Evolutionary conservation across 2,797 vertebrate genomes (phyloP).

Genomic region (Syncerus caffer): DNA sequence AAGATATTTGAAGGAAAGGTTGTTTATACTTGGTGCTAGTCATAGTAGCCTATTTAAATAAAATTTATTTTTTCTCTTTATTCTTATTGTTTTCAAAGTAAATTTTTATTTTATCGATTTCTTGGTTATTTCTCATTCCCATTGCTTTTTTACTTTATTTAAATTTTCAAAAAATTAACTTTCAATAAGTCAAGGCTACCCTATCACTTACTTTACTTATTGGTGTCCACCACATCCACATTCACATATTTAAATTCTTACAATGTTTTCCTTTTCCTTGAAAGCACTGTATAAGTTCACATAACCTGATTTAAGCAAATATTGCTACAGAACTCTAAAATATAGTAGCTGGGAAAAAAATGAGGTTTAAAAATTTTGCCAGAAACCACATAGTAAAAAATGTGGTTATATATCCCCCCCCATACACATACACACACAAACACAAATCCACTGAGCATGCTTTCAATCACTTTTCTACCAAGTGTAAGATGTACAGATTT

Average conservation of each 20-base stretch:
- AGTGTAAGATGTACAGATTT: background rate
- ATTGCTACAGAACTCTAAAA: background rate
- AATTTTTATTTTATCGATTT: background rate
- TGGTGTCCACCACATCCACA: background rate
- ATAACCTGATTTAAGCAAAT: background rate
- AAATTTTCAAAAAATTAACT: background rate
- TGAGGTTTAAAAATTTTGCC: background rate
- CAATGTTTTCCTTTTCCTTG: background rate
- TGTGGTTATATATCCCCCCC: background rate
- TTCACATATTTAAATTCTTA: background rate
- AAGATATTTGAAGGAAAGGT: background rate
- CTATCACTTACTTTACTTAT: background rate
- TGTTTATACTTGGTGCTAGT: background rate
- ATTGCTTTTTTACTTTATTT: background rate
- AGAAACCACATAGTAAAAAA: conserved; percentile 3
- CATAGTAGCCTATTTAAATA: background rate
- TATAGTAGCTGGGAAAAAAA: background rate
- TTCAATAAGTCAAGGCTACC: background rate
- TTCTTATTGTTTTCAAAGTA: background rate
- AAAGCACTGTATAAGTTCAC: background rate
- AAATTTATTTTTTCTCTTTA: background rate
- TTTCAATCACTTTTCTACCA: background rate
- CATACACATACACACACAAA: background rate
- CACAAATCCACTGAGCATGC: background rate
- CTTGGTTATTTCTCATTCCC: background rate